These are phyloP conservation scores for Octodon degus DNA, from an alignment of 2,113 vertebrate genomes.

Conservation along the genomic window DNA sequence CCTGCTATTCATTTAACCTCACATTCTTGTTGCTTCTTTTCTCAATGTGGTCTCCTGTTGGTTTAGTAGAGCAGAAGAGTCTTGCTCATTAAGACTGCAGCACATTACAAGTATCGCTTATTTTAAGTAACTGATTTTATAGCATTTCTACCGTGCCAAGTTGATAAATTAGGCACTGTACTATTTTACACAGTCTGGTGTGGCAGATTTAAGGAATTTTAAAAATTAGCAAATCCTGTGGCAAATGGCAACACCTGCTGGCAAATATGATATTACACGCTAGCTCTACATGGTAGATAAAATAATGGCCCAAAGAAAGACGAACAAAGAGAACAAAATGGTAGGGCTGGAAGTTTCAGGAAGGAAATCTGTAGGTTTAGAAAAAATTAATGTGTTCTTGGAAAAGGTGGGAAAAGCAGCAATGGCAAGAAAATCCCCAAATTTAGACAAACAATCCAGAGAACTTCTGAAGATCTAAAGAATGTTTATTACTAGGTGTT, in stretches of 20 bases:
- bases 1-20: slow-evolving; percentile 33
- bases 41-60: slow-evolving; percentile 68
- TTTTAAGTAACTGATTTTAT: slow-evolving; percentile 78
- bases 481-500: not conserved
- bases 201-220: slow-evolving; percentile 63
- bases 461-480: slow-evolving; percentile 13
- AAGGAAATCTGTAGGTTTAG: not conserved
- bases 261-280: slow-evolving; percentile 77
- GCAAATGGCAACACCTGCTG: slow-evolving; percentile 83
- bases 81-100: slow-evolving; percentile 75
- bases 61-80: slow-evolving; percentile 71
- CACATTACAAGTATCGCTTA: slow-evolving; percentile 75
- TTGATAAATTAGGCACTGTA: slow-evolving; percentile 77
- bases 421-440: not conserved
- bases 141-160: slow-evolving; percentile 72
- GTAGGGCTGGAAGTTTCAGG: not conserved
- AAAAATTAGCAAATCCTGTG: slow-evolving; percentile 74
- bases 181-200: slow-evolving; percentile 76
- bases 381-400: slow-evolving; percentile 14
- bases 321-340: slow-evolving; percentile 22
- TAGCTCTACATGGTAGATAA: slow-evolving; percentile 11
- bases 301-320: slow-evolving; percentile 51
- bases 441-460: slow-evolving; percentile 13
- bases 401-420: not conserved
- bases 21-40: slow-evolving; percentile 65